Base-by-base conservation (phyloP, 1,140 invertebrate species). In the Aethina tumida region DNA sequence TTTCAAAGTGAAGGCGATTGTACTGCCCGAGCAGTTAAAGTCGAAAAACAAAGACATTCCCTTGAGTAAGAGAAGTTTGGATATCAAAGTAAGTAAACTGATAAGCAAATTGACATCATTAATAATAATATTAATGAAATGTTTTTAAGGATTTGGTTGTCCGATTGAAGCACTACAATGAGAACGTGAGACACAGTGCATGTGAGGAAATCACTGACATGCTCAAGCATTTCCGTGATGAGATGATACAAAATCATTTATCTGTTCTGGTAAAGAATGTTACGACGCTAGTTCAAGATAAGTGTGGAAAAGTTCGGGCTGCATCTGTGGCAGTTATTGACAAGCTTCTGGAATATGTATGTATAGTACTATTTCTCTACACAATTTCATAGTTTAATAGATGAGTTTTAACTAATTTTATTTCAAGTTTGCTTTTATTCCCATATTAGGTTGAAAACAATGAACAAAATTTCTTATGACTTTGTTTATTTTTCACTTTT, bases 1-100 rank as follows among this genome's bases (percentile, higher is more conserved):
- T 50, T 93, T 93, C 54, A 91, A 90, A 74, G 73, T 89, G 2
- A 83, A 84, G 49, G 84, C 88, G 55, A 90, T 95, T 47, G 64
- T 87, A 5, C 72, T 93, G 22, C 70, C 71, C 36, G 75, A 83
- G 52, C 85, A 91, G 55, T 61, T 89, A 1, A 80, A 77, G 52
- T 69, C 74, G 27, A 69, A 75, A 35, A 60, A 64, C 39, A 63
- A 68, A 18, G 59, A 65, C 2, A 72, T 77, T 49, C 72, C 77
- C 19, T 65, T 82, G 16, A 82, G 80, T 15, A 75, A 71, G 37
- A 70, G 79, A 31, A 86, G 88, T 54, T 65, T 87, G 1, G 84
- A 78, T 56, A 60, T 82, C 0, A 77, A 74, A 54, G 76, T 77
- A 65, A 53, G 36, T 38, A 43, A 25, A 7, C 24, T 12, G 4